These are phyloP conservation scores for Nylanderia fulva DNA, from an alignment of 1,140 invertebrate species.

Conservation along the genomic window DNA sequence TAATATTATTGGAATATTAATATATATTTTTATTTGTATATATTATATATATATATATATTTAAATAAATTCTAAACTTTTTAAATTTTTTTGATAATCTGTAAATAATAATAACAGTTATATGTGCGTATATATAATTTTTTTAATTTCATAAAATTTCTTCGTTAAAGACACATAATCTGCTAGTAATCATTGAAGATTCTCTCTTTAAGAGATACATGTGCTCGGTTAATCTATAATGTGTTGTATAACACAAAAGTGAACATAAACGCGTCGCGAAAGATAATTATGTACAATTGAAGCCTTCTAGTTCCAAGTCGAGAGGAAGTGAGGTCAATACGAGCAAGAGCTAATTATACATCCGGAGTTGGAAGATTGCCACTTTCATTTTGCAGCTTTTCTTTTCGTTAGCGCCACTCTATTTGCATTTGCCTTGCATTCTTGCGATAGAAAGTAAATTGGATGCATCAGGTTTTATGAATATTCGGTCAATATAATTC, in stretches of 20 bases:
- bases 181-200: not conserved
- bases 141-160: not conserved
- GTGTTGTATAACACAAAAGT: not conserved
- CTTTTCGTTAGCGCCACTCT: conserved; percentile 15
- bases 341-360: conserved; percentile 70
- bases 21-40: not conserved
- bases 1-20: too few species aligned
- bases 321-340: conserved; percentile 38
- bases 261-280: not conserved
- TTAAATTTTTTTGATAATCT: too few species aligned
- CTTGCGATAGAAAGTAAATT: not conserved
- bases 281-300: conserved; percentile 27
- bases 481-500: not conserved
- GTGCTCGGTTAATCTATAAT: not conserved
- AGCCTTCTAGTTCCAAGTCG: not conserved
- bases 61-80: too few species aligned
- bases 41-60: not conserved
- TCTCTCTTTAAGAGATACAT: not conserved
- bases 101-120: too few species aligned
- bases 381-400: conserved; percentile 48
- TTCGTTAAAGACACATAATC: not conserved
- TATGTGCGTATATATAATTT: not conserved
- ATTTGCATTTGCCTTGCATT: not conserved
- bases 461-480: not conserved
- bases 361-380: conserved; percentile 61